Evolutionary conservation across 1,140 invertebrate genomes (phyloP), one percentile per base, ranked within the genome.

Genomic region (Caerostris extrusa): DNA sequence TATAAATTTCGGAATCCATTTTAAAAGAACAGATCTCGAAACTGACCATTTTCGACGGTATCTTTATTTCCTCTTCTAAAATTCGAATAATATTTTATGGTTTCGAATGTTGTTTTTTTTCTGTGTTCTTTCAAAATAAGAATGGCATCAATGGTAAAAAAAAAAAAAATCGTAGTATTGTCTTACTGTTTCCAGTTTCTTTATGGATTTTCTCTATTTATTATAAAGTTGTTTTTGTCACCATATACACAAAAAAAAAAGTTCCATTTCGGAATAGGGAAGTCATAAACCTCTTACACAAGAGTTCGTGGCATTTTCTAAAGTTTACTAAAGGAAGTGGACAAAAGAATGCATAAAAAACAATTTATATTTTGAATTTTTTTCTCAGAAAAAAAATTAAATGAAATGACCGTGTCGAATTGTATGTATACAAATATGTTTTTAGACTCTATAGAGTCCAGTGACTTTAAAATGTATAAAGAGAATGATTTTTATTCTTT

Each of bases 351-450:
- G 8, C 8, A 77, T 77, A 34, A 50, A 77, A 69, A 71, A 71
- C 8, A 53, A 34, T 77, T 50, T 77, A 10, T 71, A 50, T 50
- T 77, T 50, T 7, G 69, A 77, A 77, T 50, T 34, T 34, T 77
- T 50, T 71, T 34, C 14, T 4, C 4, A 77, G 12, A 12, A 10
- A 50, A 77, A 50, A 50, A 50, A 34, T 12, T 77, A 50, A 77
- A 77, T 77, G 19, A 77, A 77, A 77, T 50, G 69, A 77, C 8
- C 69, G 69, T 10, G 10, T 77, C 69, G 69, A 77, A 50, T 77
- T 77, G 34, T 34, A 34, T 34, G 34, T 34, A 34, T 34, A 77
- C 5, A 34, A 77, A 77, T 77, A 77, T 77, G 69, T 77, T 34
- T 34, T 34, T n/a, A 5, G 14, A 67, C 6, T 67, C 7, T n/a